These are phyloP conservation scores for Clarias batrachus DNA, from an alignment of 2,113 vertebrate species.

Conservation along the genomic window DNA sequence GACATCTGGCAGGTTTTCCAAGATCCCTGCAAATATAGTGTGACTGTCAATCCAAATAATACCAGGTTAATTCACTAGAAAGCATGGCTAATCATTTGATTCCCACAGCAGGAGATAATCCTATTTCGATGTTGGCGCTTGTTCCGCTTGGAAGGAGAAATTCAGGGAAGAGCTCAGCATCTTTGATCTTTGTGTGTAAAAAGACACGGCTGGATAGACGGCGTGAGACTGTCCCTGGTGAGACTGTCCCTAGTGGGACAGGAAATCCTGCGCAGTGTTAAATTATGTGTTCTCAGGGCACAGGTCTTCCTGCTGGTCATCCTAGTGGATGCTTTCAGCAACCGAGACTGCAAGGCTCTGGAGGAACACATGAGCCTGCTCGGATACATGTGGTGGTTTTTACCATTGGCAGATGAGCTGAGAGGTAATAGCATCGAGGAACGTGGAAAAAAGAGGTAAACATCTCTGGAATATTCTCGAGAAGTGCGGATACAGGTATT, in stretches of 20 bases:
- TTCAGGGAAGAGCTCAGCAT: conserved; percentile 59
- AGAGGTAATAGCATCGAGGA: conserved; percentile 45
- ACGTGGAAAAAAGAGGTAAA: conserved; percentile 42
- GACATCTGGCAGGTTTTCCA: background rate
- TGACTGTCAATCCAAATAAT: background rate
- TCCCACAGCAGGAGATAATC: conserved; percentile 1
- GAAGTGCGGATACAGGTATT: conserved; percentile 48
- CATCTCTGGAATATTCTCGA: conserved; percentile 54
- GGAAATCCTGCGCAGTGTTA: conserved; percentile 48
- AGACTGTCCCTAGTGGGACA: conserved; percentile 32
- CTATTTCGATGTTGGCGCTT: conserved; percentile 25
- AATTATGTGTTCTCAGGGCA: conserved; percentile 36
- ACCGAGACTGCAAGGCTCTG: conserved; percentile 50
- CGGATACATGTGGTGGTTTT: conserved; percentile 60
- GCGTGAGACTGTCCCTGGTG: conserved; percentile 46
- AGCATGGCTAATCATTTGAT: background rate
- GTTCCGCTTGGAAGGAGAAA: conserved; percentile 61
- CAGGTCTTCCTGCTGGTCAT: conserved; percentile 54
- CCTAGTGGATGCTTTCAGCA: conserved; percentile 55
- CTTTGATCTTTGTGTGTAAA: conserved; percentile 57
- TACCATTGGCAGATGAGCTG: conserved; percentile 54
- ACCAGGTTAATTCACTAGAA: background rate
- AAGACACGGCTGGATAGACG: conserved; percentile 25
- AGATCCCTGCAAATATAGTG: background rate
- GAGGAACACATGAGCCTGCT: conserved; percentile 53